These are phyloP conservation scores for Pecten maximus DNA, from an alignment of 2,888 invertebrate genomes.

Conservation along the genomic window DNA sequence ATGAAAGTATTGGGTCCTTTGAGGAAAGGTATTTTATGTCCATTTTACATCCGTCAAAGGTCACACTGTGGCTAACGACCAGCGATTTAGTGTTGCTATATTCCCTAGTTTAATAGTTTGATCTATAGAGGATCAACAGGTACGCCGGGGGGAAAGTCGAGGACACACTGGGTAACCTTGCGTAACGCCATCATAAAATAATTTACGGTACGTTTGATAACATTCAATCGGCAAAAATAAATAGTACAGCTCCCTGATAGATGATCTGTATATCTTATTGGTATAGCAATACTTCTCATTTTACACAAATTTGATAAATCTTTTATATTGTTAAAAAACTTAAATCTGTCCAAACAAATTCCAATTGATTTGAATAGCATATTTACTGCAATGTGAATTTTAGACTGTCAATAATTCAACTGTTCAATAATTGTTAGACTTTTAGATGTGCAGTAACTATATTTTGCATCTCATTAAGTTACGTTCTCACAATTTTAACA, in stretches of 20 bases:
- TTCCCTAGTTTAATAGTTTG: background rate
- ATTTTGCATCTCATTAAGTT: background rate
- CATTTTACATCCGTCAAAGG: background rate
- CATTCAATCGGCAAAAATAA: background rate
- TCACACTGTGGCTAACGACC: background rate
- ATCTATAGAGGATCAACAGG: background rate
- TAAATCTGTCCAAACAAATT: too few relatives aligned
- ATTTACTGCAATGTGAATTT: too few relatives aligned
- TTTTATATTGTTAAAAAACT: too few relatives aligned
- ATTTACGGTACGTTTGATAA: background rate
- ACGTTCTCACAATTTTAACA: background rate
- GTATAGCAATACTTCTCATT: too few relatives aligned
- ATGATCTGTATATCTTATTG: too few relatives aligned
- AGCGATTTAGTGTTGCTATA: background rate
- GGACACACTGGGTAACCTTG: background rate
- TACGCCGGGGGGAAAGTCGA: background rate
- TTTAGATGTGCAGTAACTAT: too few relatives aligned
- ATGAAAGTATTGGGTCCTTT: background rate
- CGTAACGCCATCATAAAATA: background rate
- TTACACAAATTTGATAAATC: too few relatives aligned
- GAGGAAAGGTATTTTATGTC: background rate
- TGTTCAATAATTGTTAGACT: too few relatives aligned
- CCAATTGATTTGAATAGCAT: too few relatives aligned
- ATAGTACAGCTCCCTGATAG: too few relatives aligned
- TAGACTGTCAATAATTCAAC: too few relatives aligned